These are phyloP conservation scores for Meloidogyne exigua DNA, from an alignment of 1,140 invertebrate species.

Conservation along the genomic window DNA sequence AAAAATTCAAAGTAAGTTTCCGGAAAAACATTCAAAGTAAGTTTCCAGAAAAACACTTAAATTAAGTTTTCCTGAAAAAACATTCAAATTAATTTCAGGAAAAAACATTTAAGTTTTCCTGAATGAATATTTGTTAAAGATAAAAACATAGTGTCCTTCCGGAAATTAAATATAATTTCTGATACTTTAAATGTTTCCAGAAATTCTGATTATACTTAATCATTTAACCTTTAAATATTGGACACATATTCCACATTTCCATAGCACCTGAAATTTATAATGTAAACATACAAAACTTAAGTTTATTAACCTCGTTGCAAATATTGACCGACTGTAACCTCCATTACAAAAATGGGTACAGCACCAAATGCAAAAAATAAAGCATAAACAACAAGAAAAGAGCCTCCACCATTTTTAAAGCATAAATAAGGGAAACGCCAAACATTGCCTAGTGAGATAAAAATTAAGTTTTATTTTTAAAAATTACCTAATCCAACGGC, in stretches of 20 bases:
- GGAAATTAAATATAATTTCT: no score
- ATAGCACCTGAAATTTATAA: slow-evolving; percentile 67
- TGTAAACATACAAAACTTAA: slow-evolving; percentile 72
- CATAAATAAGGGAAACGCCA: slow-evolving; percentile 67
- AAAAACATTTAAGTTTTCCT: background rate
- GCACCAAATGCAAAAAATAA: slow-evolving; percentile 66
- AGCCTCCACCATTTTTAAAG: slow-evolving; percentile 66
- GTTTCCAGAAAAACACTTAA: no score
- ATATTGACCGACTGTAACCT: slow-evolving; percentile 76
- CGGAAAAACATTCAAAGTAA: no score
- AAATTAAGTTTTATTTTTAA: background rate
- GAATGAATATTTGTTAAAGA: no score
- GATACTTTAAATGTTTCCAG: no score
- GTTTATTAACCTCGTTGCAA: slow-evolving; percentile 73
- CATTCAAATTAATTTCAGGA: no score
- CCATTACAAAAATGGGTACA: slow-evolving; percentile 75
- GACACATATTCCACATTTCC: slow-evolving; percentile 77
- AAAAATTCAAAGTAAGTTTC: no score
- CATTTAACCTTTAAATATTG: slow-evolving; percentile 74
- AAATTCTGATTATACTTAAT: slow-evolving; percentile 14
- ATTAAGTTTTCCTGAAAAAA: no score
- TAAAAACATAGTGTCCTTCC: no score
- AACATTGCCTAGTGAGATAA: slow-evolving; percentile 63
- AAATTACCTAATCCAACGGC: slow-evolving; percentile 76
- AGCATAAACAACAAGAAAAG: slow-evolving; percentile 56